Evolutionary conservation across 2,113 vertebrate species (phyloP), one percentile per base, ranked within the genome.

Genomic region (Lota lota): DNA sequence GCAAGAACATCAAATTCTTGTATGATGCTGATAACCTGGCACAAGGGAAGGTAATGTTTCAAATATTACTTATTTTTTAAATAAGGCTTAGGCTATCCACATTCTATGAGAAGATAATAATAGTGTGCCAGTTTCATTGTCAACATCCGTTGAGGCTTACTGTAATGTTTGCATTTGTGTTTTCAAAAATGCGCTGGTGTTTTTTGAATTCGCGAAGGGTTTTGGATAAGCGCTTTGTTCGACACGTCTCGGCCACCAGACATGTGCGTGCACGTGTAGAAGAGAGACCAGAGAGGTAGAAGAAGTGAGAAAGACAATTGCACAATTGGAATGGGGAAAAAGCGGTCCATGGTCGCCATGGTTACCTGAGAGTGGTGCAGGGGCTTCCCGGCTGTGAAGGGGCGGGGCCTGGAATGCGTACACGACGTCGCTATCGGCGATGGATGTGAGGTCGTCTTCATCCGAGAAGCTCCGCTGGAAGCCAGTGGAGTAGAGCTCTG

Each of bases 401-500:
- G 84, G 87, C 0, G 94, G 93, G 0, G 88, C 90, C 69, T 96
- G 93, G 78, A 98, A 97, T 76, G 95, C 96, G 4, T 96, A 98
- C 67, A 98, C 85, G 0, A 92, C 90, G 4, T 93, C 95, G 2
- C 87, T 92, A 11, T 95, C 93, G 0, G 93, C 88, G 0, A 96
- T 91, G 5, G 78, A 59, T 1, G 90, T 92, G 86, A 98, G 83
- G 61, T 95, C 94, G 5, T 98, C 95, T 1, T 92, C 84, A n/a
- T 98, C 94, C 0, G 82, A 90, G 74, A 98, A 95, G 20, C 95
- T 98, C 28, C 93, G 93, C 76, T 94, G 93, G 88, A 95, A 93
- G 1, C 96, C 96, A 1, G 76, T 91, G 10, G 94, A 81, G 77
- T 92, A 92, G 77, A 98, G 47, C 86, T 98, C 96, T 1, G 90